Conservation (phyloP, 1,140 invertebrate species). For the Drosophila parvula region DNA sequence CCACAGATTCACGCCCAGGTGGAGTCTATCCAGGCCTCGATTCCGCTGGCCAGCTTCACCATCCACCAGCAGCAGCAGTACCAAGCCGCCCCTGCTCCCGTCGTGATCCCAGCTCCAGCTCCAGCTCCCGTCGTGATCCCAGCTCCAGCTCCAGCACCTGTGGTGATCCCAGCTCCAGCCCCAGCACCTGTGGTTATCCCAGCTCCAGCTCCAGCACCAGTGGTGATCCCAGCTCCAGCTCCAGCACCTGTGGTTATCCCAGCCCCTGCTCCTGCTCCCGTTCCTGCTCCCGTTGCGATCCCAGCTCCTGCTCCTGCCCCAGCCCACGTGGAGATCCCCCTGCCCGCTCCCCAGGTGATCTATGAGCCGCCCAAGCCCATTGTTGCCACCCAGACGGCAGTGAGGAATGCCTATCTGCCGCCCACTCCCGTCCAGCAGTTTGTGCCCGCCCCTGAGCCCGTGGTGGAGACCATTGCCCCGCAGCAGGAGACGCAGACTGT, state of each 20-base stretch:
- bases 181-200: not conserved
- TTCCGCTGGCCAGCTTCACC: conserved; percentile 64
- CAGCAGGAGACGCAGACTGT: conserved; percentile 17
- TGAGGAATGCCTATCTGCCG: conserved; percentile 51
- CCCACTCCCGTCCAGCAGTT: conserved; percentile 47
- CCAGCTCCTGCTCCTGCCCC: not conserved
- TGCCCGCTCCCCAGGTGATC: conserved; percentile 39
- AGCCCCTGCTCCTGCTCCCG: not conserved
- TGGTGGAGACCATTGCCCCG: conserved; percentile 27
- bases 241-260: not conserved
- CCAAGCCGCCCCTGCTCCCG: too few relatives aligned
- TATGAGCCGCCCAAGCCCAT: conserved; percentile 51
- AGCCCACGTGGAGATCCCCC: not conserved
- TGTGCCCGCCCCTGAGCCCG: conserved; percentile 39
- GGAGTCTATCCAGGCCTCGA: conserved; percentile 64
- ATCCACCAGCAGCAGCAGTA: conserved; percentile 50
- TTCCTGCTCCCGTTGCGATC: not conserved
- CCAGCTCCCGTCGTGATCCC: not conserved
- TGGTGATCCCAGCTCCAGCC: not conserved
- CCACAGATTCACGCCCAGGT: conserved; percentile 44
- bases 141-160: conserved; percentile 13
- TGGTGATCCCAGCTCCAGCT: not conserved
- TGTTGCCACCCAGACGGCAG: conserved; percentile 44
- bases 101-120: not conserved
- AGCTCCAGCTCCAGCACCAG: not conserved